phyloP scores from a whole-genome alignment of 2,113 vertebrate genomes.

The human (Homo sapiens) region DNA sequence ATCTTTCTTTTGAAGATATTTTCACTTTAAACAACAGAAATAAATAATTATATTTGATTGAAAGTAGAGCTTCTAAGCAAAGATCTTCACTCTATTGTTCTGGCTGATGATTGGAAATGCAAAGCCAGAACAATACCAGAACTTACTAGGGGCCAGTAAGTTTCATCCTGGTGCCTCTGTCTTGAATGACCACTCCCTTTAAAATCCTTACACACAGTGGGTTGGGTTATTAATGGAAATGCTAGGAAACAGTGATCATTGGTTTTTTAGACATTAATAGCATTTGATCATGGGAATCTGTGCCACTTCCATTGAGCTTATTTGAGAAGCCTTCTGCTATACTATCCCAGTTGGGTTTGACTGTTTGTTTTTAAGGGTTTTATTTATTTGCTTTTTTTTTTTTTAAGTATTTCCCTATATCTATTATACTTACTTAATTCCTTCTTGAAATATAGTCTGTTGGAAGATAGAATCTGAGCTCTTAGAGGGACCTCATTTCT shows the following conservation, averaged over 20 bases:
- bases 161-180: not conserved
- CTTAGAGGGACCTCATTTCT: not conserved
- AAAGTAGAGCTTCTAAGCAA: slow-evolving; percentile 61
- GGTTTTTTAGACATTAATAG: not conserved
- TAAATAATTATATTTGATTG: slow-evolving; percentile 65
- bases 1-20: slow-evolving; percentile 12
- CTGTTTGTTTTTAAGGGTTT: not conserved
- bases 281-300: not conserved
- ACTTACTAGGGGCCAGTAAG: not conserved
- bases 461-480: not conserved
- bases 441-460: not conserved
- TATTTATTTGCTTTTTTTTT: not conserved
- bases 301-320: not conserved
- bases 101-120: not conserved
- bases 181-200: not conserved
- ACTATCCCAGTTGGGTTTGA: not conserved
- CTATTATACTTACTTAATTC: not conserved
- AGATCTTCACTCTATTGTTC: not conserved
- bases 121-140: not conserved
- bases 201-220: not conserved
- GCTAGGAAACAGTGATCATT: not conserved
- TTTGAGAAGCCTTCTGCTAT: not conserved
- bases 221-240: not conserved
- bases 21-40: slow-evolving; percentile 64
- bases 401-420: not conserved